Evolutionary conservation across 1,140 invertebrate genomes (phyloP).

Genomic region (Bombus confusus): DNA sequence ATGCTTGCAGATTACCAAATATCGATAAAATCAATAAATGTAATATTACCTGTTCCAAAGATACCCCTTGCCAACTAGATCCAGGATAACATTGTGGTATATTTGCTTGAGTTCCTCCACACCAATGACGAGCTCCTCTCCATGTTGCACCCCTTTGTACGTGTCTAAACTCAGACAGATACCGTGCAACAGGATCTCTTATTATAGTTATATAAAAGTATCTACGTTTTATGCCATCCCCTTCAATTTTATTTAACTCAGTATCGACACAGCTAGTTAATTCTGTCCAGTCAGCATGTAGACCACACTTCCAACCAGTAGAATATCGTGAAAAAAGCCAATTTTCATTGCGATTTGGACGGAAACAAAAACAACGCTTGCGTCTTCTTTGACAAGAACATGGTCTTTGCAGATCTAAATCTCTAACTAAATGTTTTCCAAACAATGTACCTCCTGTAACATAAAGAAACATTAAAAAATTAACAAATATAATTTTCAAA

Average conservation of each 20-base stretch:
- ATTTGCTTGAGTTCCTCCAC: conserved; percentile 90
- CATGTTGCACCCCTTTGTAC: conserved; percentile 99
- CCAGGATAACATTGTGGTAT: conserved; percentile 91
- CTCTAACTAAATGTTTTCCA: conserved; percentile 96
- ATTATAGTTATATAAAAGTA: conserved; percentile 99
- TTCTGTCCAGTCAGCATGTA: conserved; percentile 99
- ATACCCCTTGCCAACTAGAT: conserved; percentile 86
- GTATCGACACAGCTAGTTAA: conserved; percentile 94
- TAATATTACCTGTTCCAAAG: conserved; percentile 78
- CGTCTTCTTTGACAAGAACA: conserved; percentile 93
- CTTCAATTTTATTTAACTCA: conserved; percentile 93
- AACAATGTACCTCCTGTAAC: conserved; percentile 93
- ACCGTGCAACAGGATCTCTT: conserved; percentile 94
- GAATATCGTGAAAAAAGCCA: conserved; percentile 99
- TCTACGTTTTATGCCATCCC: conserved; percentile 88
- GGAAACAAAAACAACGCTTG: conserved; percentile 96
- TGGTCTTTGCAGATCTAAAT: conserved; percentile 93
- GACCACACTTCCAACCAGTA: conserved; percentile 99
- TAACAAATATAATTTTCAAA: not conserved
- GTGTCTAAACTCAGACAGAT: conserved; percentile 96
- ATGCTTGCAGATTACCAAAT: conserved; percentile 6
- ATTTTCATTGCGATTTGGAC: conserved; percentile 93
- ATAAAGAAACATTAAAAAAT: conserved; percentile 26
- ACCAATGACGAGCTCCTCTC: conserved; percentile 94
- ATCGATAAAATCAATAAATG: not conserved